Conservation (phyloP, 2,888 invertebrate genomes). For the Plutella xylostella region DNA sequence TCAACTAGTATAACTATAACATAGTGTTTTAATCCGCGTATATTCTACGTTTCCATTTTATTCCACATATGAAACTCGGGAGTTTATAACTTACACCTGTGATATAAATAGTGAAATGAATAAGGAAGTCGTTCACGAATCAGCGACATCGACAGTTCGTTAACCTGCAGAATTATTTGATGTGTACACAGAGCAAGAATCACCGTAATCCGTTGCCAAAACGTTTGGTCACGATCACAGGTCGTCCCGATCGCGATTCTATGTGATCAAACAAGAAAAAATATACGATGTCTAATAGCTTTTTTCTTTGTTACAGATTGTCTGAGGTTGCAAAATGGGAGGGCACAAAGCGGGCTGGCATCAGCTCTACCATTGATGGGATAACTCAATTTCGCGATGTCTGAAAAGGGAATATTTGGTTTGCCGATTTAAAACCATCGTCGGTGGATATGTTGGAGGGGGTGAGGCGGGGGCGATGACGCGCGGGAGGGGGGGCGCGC, state of each 20-base stretch:
- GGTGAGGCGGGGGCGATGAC: background rate
- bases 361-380: constrained; percentile 22
- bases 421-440: constrained; percentile 34
- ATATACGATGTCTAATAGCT: background rate
- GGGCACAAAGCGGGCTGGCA: constrained; percentile 22
- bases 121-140: too few species aligned
- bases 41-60: background rate
- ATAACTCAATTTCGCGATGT: constrained; percentile 31
- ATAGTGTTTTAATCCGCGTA: too few species aligned
- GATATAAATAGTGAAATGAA: too few species aligned
- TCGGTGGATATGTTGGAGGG: constrained; percentile 44
- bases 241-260: too few species aligned
- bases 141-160: too few species aligned
- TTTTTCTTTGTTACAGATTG: constrained; percentile 4
- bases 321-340: constrained; percentile 25
- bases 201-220: too few species aligned
- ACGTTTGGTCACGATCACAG: too few species aligned
- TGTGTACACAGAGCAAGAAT: too few species aligned
- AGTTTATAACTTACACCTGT: too few species aligned
- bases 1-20: too few species aligned
- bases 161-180: too few species aligned
- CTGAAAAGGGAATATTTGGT: constrained; percentile 29
- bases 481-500: constrained; percentile 25
- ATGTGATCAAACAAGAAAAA: too few species aligned
- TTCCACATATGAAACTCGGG: background rate